Base-by-base conservation (phyloP, 2,888 invertebrate genomes). In the Agriopis aurantiaria region DNA sequence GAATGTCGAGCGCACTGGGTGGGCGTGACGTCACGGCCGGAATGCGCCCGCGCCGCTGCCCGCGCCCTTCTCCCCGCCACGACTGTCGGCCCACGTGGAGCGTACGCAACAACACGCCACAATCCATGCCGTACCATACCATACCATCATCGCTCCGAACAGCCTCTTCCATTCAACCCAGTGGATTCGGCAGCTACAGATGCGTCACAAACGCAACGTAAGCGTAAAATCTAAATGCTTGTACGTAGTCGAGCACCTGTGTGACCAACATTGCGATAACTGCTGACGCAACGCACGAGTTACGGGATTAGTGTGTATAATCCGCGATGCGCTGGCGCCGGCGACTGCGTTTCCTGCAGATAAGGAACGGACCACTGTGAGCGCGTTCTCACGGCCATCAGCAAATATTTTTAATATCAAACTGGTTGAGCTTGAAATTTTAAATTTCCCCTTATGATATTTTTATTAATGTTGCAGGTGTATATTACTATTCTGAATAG, bases 11-110 rank as follows among this genome's bases (percentile, higher is more conserved):
- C 92, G 89, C 89, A 78, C 88, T 94, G 94, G 94, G 94, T 93
- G 94, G 93, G 86, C 94, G 89, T 94, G 94, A 94, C 94, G 94
- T 94, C 94, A 94, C 91, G 88, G 85, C 80, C 90, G 92, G 93
- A 94, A 94, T 94, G 93, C 88, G 92, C 88, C 89, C 86, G 88
- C 89, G 86, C 87, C 83, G 79, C 88, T 81, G 81, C 75, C 80
- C 77, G 79, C 71, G 66, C 69, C 75, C 77, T 73, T 71, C 80
- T 70, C 77, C 69, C 46, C 57, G 33, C 59, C 49, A 9, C 63
- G 66, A 72, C 77, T 74, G 80, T 65, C 85, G 80, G 75, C 86
- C 88, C 88, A 91, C 93, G 91, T 92, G 91, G 87, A 86, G 82
- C 85, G 86, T 90, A 90, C 90, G 89, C 87, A 49, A 49, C 82